Conservation (phyloP, 2,888 invertebrate genomes). For the Physocephala rufipes region DNA sequence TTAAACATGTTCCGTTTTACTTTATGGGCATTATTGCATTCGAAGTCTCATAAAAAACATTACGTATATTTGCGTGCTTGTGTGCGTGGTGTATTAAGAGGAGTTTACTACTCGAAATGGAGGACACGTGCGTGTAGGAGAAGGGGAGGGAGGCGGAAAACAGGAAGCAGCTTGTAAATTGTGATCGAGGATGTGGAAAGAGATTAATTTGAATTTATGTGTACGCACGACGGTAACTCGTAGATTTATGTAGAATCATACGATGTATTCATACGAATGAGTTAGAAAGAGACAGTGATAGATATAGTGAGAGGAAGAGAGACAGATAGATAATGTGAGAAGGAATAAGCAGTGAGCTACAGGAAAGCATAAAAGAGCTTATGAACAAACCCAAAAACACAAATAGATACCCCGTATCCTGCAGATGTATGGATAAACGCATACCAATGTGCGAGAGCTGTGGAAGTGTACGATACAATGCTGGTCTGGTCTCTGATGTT, state of each 20-base stretch:
- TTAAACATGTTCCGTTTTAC: too few species aligned
- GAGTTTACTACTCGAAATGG: too few species aligned
- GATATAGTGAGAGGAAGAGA: background rate
- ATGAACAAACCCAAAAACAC: too few species aligned
- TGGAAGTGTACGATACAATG: too few species aligned
- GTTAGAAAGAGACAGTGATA: slow-evolving; percentile 1
- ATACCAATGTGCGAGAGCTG: too few species aligned
- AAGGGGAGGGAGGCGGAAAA: background rate
- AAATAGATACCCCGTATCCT: too few species aligned
- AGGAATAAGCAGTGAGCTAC: background rate
- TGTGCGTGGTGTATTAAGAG: too few species aligned
- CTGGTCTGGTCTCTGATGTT: background rate
- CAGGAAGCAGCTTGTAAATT: background rate
- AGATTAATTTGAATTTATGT: slow-evolving; percentile 9
- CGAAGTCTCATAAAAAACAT: too few species aligned
- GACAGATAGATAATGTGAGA: background rate
- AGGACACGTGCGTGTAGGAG: background rate
- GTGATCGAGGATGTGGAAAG: background rate
- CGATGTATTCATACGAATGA: background rate
- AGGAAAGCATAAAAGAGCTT: background rate
- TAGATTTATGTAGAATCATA: slow-evolving; percentile 5
- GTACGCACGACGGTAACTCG: slow-evolving; percentile 10
- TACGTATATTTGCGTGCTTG: too few species aligned
- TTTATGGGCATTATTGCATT: too few species aligned
- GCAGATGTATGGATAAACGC: background rate